Evolutionary conservation across 2,797 vertebrate species (phyloP).

Genomic region (Distichodus sexfasciatus): DNA sequence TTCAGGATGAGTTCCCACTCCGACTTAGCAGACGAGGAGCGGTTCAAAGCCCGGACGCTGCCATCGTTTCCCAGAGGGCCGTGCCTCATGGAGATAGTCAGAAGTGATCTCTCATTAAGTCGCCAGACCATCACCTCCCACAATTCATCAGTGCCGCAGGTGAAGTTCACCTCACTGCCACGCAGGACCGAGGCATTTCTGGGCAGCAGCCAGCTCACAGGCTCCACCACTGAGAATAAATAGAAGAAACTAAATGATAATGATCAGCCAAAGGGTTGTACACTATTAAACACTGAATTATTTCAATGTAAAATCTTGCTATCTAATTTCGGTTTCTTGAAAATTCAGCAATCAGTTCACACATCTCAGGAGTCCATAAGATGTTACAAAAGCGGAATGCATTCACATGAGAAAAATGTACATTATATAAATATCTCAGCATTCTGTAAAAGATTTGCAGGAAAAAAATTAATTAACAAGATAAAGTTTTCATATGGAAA

Average conservation of each 20-base stretch:
- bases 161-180: constrained; percentile 67
- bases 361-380: too few relatives aligned
- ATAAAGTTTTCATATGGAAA: too few relatives aligned
- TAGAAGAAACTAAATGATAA: neutral
- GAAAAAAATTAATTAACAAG: too few relatives aligned
- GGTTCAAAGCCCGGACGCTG: constrained; percentile 58
- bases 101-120: constrained; percentile 49
- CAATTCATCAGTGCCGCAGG: constrained; percentile 61
- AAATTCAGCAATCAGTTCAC: too few relatives aligned
- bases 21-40: constrained; percentile 38
- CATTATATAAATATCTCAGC: too few relatives aligned
- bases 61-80: constrained; percentile 48
- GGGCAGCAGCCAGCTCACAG: constrained; percentile 55
- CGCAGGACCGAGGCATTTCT: constrained; percentile 59
- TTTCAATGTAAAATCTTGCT: too few relatives aligned
- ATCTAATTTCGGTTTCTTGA: too few relatives aligned
- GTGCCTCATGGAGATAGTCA: constrained; percentile 48
- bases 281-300: too few relatives aligned
- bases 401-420: too few relatives aligned
- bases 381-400: too few relatives aligned
- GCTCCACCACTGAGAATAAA: constrained; percentile 1
- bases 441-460: too few relatives aligned
- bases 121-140: constrained; percentile 74
- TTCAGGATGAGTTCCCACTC: constrained; percentile 69
- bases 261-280: too few relatives aligned